Base-by-base conservation (phyloP, 2,797 vertebrate species). In the Intellagama lesueurii region DNA sequence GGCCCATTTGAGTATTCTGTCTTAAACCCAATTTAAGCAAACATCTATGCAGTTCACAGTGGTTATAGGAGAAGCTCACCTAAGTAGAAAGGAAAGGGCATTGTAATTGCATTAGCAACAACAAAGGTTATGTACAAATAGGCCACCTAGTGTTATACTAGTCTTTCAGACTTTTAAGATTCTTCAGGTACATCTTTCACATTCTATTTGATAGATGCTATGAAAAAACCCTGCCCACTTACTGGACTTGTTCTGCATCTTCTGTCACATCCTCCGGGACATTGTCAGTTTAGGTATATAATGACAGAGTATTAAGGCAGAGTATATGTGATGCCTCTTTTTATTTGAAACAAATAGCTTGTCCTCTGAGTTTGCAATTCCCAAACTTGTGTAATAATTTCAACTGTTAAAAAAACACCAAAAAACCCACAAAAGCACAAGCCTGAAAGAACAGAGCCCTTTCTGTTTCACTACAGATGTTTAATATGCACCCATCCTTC, bases 401-500 rank as follows among this genome's bases (percentile, higher is more conserved):
- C 66, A 56, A 0, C 52, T 16, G 9, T 56, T 9, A 70, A 17
- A 66, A 88, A 91, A 52, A 56, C 9, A 56, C 9, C 52, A 56
- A 56, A 56, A 9, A 56, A 56, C 7, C 9, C 52, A 32, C 19
- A 47, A 47, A 56, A 26, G 16, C 52, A 69, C 1, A 3, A 1
- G 0, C 1, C 3, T 4, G 12, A 60, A n/a, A 64, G 28, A 80
- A 84, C 6, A 66, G 83, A 79, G 91, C 40, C 76, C 81, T 86
- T 84, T 35, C 69, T 70, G 82, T 91, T 93, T 81, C 35, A 5
- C 64, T 90, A 87, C n/a, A 92, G 70, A 11, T 91, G 69, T 90
- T 94, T 95, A 93, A 90, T n/a, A 89, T 90, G 72, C 8, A 72
- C 7, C 0, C 79, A 6, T 69, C 85, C 80, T 85, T 91, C 88